phyloP scores from a whole-genome alignment of 2,797 vertebrate genomes.

The Poliocrania exsul region DNA sequence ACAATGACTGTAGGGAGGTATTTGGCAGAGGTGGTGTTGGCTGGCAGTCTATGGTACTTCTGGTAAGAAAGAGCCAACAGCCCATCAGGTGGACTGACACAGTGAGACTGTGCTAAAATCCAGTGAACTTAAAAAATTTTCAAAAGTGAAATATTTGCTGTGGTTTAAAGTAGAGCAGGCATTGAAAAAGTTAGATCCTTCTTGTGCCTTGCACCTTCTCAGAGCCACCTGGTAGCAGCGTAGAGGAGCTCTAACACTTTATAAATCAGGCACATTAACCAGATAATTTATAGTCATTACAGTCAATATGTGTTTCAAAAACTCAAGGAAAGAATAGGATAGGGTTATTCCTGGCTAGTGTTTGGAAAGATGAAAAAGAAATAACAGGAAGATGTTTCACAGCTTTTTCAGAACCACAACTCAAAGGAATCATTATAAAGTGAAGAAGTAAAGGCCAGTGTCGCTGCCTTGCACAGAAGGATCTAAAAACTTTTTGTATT shows the following conservation, averaged over 20 bases:
- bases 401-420: constrained; percentile 73
- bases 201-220: constrained; percentile 32
- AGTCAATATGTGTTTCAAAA: constrained; percentile 71
- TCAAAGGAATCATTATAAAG: constrained; percentile 76
- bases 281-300: constrained; percentile 67
- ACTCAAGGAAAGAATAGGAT: constrained; percentile 66
- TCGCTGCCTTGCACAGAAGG: constrained; percentile 70
- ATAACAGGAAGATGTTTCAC: constrained; percentile 77
- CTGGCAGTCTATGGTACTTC: background rate
- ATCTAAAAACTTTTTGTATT: constrained; percentile 79
- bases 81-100: background rate
- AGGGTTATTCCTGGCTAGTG: constrained; percentile 72
- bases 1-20: accelerated
- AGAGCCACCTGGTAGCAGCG: constrained; percentile 53
- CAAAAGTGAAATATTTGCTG: background rate
- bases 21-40: background rate
- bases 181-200: background rate
- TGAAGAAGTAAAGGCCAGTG: constrained; percentile 73
- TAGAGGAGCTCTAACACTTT: constrained; percentile 78
- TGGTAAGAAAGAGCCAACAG: background rate
- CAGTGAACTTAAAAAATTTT: background rate
- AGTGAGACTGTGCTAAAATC: background rate
- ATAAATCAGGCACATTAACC: constrained; percentile 45
- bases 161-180: background rate
- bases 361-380: constrained; percentile 77